Base-by-base conservation (phyloP, 2,888 invertebrate species). In the Leptogaster cylindrica region DNA sequence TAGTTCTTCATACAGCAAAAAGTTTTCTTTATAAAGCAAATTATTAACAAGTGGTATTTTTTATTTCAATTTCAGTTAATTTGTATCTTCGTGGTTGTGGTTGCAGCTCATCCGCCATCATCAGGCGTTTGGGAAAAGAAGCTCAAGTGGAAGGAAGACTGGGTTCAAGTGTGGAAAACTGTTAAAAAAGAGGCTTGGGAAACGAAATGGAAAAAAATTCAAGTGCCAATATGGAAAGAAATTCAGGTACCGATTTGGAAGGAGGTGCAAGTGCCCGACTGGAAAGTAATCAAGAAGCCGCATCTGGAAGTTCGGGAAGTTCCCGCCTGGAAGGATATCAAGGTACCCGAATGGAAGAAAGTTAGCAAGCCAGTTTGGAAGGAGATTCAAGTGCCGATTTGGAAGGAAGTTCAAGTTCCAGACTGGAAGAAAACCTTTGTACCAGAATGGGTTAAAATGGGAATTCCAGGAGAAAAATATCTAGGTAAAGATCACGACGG, bases 51-150 rank as follows among this genome's bases (percentile, higher is more conserved):
- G 12, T 6, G 6, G 1, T 28, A 25, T 12, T 16, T n/a, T 41
- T 23, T 51, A 16, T 14, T n/a, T 3, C 44, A 55, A 27, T 70
- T 73, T 5, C 72, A 80, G 80, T 76, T 79, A 73, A 73, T 78
- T 71, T 74, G 76, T 76, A 77, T 76, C 75, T 76, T 76, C 75
- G 77, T 78, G 72, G n/a, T n/a, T n/a, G 77, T 77, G 76, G 76
- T 78, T 44, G 72, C 78, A 68, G 72, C 77, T 66, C 77, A 77
- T 67, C 80, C 79, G 75, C 79, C 79, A 28, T 89, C 89, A 69
- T 82, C 85, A 75, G 91, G 91, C 68, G 86, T 87, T 72, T 91
- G 90, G 90, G 89, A 91, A 78, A 92, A 91, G 79, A 92, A 91
- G 79, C 83, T 92, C 48, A 86, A 86, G 25, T 93, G 92, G 92